Conservation (phyloP, 2,797 vertebrate species). For the Psittacula echo region DNA sequence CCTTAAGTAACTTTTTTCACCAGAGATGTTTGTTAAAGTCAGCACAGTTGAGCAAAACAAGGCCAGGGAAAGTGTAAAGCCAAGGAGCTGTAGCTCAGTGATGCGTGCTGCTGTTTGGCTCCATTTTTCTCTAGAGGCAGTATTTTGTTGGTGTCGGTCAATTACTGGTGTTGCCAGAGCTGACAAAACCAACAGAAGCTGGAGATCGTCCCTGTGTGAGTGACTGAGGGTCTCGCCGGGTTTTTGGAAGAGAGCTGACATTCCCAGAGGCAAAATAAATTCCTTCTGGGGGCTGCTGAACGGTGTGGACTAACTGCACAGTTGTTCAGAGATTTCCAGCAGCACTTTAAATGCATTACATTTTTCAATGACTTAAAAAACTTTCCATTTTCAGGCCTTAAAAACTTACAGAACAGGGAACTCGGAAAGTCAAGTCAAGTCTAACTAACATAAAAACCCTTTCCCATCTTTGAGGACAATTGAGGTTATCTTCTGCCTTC, state of each 20-base stretch:
- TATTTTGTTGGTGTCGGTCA: background rate
- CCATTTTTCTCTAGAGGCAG: background rate
- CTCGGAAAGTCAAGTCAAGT: background rate
- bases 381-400: background rate
- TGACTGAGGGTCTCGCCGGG: background rate
- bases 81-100: background rate
- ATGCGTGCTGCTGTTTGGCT: fast-evolving
- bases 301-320: background rate
- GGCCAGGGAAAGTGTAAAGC: background rate
- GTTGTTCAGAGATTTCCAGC: background rate
- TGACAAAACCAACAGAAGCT: background rate
- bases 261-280: background rate
- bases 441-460: background rate
- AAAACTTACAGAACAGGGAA: background rate
- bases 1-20: background rate
- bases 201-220: background rate
- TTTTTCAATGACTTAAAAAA: background rate
- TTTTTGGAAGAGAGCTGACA: background rate
- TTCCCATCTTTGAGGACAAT: background rate
- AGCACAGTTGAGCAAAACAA: background rate
- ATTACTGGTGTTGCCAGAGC: background rate
- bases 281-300: background rate
- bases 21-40: background rate
- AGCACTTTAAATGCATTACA: background rate
- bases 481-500: background rate